phyloP scores from a whole-genome alignment of 2,797 vertebrate species.

The Brachyrhaphis roseni region DNA sequence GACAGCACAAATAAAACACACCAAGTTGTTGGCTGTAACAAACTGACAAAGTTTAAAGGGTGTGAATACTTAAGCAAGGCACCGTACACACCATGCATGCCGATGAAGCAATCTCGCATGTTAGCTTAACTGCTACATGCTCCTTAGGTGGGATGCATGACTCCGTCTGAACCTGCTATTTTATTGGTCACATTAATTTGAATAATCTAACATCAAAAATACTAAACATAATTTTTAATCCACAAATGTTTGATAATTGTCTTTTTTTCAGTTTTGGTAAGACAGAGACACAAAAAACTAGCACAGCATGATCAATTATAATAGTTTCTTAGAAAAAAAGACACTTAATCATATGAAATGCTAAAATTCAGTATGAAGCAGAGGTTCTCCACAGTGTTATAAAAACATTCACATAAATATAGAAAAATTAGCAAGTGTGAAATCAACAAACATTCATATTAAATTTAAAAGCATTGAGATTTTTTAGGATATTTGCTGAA shows the following conservation, averaged over 20 bases:
- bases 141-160: background rate
- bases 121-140: background rate
- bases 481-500: background rate
- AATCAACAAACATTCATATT: constrained; percentile 30
- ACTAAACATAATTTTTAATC: background rate
- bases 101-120: background rate
- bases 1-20: background rate
- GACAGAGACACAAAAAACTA: background rate
- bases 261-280: background rate
- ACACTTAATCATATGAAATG: background rate
- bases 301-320: background rate
- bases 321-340: background rate
- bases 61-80: background rate
- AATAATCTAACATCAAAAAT: background rate
- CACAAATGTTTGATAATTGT: background rate
- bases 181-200: background rate
- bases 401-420: background rate
- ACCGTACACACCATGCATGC: background rate
- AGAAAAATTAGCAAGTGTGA: constrained; percentile 21
- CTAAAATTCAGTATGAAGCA: background rate
- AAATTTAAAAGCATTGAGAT: constrained; percentile 17
- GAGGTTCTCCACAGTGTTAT: background rate
- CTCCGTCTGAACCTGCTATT: background rate
- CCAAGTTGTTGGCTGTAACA: background rate
- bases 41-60: background rate